Evolutionary conservation across 2,797 vertebrate species (phyloP).

Genomic region (Rallus crepitans): DNA sequence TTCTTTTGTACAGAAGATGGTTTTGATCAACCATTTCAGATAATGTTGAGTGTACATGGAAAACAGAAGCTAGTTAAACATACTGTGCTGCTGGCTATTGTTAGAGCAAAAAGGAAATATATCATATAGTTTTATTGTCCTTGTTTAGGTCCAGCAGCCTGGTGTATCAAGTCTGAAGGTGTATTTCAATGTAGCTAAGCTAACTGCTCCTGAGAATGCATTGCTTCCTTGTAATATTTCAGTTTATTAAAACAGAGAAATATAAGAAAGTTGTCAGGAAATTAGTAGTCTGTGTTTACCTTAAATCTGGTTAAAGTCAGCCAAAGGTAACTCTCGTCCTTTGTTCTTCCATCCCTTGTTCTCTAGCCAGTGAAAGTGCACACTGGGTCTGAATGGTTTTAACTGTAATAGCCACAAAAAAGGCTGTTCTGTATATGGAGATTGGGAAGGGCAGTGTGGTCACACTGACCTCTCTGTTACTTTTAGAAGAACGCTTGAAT

Average conservation of each 20-base stretch:
- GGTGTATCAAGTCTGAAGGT: neutral
- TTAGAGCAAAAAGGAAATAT: neutral
- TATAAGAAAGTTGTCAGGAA: neutral
- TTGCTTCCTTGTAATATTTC: neutral
- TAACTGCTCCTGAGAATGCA: neutral
- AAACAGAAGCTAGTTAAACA: neutral
- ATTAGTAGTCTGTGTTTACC: neutral
- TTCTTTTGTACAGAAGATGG: neutral
- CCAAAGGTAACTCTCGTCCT: neutral
- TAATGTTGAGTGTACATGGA: rapidly evolving
- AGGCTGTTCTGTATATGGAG: neutral
- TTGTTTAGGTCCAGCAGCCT: neutral
- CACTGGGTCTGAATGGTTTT: neutral
- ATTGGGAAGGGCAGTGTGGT: neutral
- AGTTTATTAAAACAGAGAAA: neutral
- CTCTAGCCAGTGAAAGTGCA: neutral
- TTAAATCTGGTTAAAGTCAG: neutral
- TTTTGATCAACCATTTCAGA: neutral
- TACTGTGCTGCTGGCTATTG: neutral
- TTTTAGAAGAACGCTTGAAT: neutral
- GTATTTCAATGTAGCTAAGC: neutral
- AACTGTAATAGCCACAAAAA: neutral
- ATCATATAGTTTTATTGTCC: neutral
- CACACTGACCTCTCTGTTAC: neutral
- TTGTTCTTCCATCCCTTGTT: neutral